Evolutionary conservation across 37 sponge, comb jelly and placozoan genomes (phyloP).

Genomic region (Eunapius fragilis): DNA sequence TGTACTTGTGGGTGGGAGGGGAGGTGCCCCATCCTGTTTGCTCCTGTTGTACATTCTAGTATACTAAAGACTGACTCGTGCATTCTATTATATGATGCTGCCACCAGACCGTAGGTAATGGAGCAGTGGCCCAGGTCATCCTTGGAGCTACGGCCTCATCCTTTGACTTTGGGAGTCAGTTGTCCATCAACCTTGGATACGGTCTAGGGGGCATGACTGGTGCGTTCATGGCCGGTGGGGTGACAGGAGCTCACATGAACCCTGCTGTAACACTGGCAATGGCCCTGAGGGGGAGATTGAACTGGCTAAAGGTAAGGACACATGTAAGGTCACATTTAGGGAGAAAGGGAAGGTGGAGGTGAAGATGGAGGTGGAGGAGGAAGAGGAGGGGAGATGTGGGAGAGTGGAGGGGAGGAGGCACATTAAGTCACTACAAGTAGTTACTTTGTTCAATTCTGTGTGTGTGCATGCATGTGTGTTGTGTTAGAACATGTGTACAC

Average conservation of each 20-base stretch:
- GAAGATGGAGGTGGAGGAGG: neutral
- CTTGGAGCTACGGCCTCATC: neutral
- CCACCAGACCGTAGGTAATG: slow-evolving; percentile 72
- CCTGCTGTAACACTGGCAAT: slow-evolving; percentile 87
- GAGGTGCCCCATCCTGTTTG: too few relatives aligned
- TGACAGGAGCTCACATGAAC: slow-evolving; percentile 88
- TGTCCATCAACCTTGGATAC: slow-evolving; percentile 64
- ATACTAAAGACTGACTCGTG: too few relatives aligned
- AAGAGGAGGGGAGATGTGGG: too few relatives aligned
- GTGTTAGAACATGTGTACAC: too few relatives aligned
- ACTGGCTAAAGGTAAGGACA: slow-evolving; percentile 48
- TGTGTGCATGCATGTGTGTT: too few relatives aligned
- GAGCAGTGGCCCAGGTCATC: slow-evolving; percentile 69
- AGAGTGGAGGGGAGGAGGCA: too few relatives aligned
- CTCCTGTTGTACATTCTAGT: too few relatives aligned
- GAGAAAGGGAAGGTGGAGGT: too few relatives aligned
- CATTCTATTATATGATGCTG: neutral
- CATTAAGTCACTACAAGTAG: too few relatives aligned
- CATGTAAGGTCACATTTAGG: neutral
- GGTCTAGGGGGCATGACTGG: slow-evolving; percentile 72
- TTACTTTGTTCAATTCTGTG: too few relatives aligned
- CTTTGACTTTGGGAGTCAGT: slow-evolving; percentile 23
- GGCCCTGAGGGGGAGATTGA: slow-evolving; percentile 54
- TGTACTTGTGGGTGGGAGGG: too few relatives aligned
- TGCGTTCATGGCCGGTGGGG: slow-evolving; percentile 62